Conservation (phyloP, 2,888 invertebrate genomes). For the Andrena bicolor region DNA sequence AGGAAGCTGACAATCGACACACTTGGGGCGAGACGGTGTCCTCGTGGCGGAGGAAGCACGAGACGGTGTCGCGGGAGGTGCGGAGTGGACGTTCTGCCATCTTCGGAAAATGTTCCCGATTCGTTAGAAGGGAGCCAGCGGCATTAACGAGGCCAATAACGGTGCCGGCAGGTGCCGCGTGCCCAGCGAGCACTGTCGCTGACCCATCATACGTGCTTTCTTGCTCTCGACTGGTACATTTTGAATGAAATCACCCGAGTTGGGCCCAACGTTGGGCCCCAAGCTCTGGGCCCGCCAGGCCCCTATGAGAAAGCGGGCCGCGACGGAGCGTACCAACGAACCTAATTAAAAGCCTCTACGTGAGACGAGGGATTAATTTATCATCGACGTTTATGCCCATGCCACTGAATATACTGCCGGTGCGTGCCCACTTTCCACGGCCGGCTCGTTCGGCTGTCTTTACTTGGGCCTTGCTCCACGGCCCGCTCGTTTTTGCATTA, state of each 20-base stretch:
- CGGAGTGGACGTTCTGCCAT: slow-evolving; percentile 28
- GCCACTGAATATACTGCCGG: too few relatives aligned
- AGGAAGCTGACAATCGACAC: not conserved
- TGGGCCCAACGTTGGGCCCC: not conserved
- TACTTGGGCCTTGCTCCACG: too few relatives aligned
- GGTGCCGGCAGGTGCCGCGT: slow-evolving; percentile 79
- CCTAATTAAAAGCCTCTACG: slow-evolving; percentile 40
- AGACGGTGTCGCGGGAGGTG: not conserved
- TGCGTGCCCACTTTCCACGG: too few relatives aligned
- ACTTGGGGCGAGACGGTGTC: not conserved
- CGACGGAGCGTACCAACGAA: slow-evolving; percentile 13
- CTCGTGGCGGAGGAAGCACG: not conserved
- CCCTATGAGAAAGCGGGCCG: slow-evolving; percentile 31
- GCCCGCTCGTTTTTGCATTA: too few relatives aligned
- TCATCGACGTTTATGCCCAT: slow-evolving; percentile 13
- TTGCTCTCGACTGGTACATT: slow-evolving; percentile 38
- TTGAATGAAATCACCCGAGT: slow-evolving; percentile 49
- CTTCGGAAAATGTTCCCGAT: slow-evolving; percentile 70
- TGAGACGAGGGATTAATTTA: slow-evolving; percentile 31
- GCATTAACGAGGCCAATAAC: slow-evolving; percentile 80
- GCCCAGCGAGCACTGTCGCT: slow-evolving; percentile 43
- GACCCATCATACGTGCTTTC: slow-evolving; percentile 62
- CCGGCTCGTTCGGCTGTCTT: too few relatives aligned
- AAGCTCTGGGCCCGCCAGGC: not conserved
- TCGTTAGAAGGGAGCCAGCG: slow-evolving; percentile 71